phyloP scores from a whole-genome alignment of 2,113 vertebrate genomes.

The Pseudopodoces humilis region DNA sequence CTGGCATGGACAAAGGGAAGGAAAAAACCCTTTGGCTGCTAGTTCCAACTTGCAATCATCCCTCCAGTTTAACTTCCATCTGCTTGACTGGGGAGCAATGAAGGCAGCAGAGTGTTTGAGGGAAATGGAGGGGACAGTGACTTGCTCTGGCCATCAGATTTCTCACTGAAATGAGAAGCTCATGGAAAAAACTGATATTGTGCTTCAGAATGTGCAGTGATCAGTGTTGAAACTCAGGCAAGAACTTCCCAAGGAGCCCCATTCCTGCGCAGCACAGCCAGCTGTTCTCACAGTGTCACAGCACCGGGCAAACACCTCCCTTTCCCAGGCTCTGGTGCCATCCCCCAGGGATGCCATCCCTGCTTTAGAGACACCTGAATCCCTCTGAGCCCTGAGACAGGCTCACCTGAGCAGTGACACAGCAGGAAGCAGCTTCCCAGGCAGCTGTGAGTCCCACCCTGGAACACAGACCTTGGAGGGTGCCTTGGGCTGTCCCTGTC shows the following conservation, averaged over 20 bases:
- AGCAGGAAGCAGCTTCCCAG: not conserved
- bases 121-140: not conserved
- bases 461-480: not conserved
- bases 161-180: not conserved
- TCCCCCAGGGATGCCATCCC: accelerated
- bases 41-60: conserved; percentile 22
- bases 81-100: accelerated
- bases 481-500: not conserved
- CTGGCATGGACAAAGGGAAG: not conserved
- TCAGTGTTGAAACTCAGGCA: not conserved
- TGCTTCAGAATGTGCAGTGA: not conserved
- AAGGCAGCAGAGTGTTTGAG: not conserved
- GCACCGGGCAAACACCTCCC: not conserved
- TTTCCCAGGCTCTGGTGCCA: not conserved
- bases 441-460: not conserved
- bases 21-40: not conserved
- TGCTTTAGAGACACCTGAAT: not conserved
- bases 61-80: not conserved
- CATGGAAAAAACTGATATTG: not conserved
- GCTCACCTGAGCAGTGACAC: not conserved
- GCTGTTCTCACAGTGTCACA: not conserved
- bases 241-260: not conserved
- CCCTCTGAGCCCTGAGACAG: not conserved
- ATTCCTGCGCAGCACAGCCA: not conserved
- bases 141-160: not conserved